phyloP scores from a whole-genome alignment of 2,113 vertebrate genomes.

The Psettodes erumei region DNA sequence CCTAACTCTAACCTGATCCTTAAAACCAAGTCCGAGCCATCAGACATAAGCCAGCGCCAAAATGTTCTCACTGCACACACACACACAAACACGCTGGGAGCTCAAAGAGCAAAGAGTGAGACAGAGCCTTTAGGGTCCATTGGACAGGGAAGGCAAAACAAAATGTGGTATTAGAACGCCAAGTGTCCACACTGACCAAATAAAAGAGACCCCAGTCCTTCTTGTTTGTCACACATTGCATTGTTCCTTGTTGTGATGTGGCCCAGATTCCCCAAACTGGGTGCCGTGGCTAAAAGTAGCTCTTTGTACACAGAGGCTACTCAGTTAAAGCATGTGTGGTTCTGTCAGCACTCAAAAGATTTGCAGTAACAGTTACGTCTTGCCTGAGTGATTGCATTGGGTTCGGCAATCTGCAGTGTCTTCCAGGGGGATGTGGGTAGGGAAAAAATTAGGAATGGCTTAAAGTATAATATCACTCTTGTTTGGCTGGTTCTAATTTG shows the following conservation, averaged over 20 bases:
- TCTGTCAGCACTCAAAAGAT: slow-evolving; percentile 19
- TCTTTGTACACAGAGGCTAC: slow-evolving; percentile 2
- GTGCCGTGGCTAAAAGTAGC: slow-evolving; percentile 37
- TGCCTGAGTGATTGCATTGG: not conserved
- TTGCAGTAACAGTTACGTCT: not conserved
- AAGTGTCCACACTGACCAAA: slow-evolving; percentile 13
- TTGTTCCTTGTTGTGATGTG: slow-evolving; percentile 34
- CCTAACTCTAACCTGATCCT: not conserved
- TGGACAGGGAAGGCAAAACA: slow-evolving; percentile 13
- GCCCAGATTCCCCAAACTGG: slow-evolving; percentile 43
- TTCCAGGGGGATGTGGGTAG: slow-evolving; percentile 34
- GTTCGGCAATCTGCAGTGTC: slow-evolving; percentile 15
- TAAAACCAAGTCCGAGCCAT: not conserved
- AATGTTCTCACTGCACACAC: not conserved
- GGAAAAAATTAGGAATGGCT: not conserved
- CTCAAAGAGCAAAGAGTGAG: slow-evolving; percentile 4
- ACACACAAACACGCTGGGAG: slow-evolving; percentile 12
- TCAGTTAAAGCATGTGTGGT: slow-evolving; percentile 2
- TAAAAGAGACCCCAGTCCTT: slow-evolving; percentile 24
- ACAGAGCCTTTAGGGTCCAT: slow-evolving; percentile 2
- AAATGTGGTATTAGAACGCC: not conserved
- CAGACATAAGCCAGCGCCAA: not conserved
- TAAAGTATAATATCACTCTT: slow-evolving; percentile 16
- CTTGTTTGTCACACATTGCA: slow-evolving; percentile 17
- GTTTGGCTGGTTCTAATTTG: slow-evolving; percentile 9